Base-by-base conservation (phyloP, 1,140 invertebrate genomes). In the Gryon sp. region DNA sequence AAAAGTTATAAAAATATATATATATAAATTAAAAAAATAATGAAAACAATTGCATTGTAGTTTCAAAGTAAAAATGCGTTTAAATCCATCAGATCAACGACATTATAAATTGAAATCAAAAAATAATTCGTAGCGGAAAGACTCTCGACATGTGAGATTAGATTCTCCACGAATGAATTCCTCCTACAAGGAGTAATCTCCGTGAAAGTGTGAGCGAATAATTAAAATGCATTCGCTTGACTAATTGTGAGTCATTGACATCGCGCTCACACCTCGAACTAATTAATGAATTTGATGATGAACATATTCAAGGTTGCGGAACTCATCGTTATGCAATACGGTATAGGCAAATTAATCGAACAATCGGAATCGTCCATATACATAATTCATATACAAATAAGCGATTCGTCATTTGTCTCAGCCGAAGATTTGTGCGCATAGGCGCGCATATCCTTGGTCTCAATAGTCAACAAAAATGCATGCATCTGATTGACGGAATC, bases 361-460 rank as follows among this genome's bases (percentile, higher is more conserved):
- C 52, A 60, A 66, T 74, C 46, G 45, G 40, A 40, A 28, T 22
- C 22, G 11, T 45, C 40, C 43, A 30, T n/a, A 74, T 74, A 60
- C 52, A 74, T 74, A 66, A 74, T 74, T 36, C 43, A 74, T 65
- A 26, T n/a, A n/a, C n/a, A n/a, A n/a, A n/a, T n/a, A n/a, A n/a
- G n/a, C n/a, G n/a, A n/a, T 2, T 24, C 11, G 26, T 53, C 20
- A 73, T 52, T 57, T 19, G 11, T 41, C 22, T 55, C 32, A 14
- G 26, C 30, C 45, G 11, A 50, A 52, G 57, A 59, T 65, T 46
- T 43, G 26, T 48, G 20, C 34, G 34, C 8, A 26, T n/a, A 19
- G n/a, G n/a, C n/a, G n/a, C 5, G 5, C 28, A 36, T 52, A 63
- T 57, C 69, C 69, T 73, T 73, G 69, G 41, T 65, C 59, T 48